Evolutionary conservation across 2,113 vertebrate species (phyloP).

Genomic region (Chelonoidis abingdonii): DNA sequence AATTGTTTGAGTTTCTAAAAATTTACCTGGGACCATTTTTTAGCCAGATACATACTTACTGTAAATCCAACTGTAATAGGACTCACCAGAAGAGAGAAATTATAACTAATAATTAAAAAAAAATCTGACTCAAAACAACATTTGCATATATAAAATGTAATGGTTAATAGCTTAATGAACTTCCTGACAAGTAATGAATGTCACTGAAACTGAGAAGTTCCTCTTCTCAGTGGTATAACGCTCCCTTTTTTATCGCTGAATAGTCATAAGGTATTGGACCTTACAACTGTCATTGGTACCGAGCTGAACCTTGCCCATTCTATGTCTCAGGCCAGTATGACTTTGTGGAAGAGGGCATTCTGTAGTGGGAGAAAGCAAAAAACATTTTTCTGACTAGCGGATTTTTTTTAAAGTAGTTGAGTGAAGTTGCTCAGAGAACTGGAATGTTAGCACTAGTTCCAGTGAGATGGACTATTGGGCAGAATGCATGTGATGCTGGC

Average conservation of each 20-base stretch:
- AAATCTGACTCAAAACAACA: not conserved
- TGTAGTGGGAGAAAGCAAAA: not conserved
- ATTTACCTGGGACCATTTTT: not conserved
- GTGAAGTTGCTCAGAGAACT: not conserved
- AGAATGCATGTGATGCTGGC: not conserved
- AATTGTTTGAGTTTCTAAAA: not conserved
- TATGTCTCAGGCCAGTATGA: not conserved
- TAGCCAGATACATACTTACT: not conserved
- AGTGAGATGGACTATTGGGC: not conserved
- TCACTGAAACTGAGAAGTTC: not conserved
- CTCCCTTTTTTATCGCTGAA: not conserved
- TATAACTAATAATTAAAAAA: not conserved
- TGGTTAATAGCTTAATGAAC: not conserved
- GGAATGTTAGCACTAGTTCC: not conserved
- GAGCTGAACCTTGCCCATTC: not conserved
- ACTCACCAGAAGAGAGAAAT: not conserved
- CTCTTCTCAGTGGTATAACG: not conserved
- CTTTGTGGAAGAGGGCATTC: not conserved
- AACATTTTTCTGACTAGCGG: not conserved
- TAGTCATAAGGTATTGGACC: not conserved
- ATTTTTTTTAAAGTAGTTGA: not conserved
- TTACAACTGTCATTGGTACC: not conserved
- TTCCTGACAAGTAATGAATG: not conserved
- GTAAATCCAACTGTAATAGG: not conserved
- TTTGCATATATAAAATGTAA: not conserved